Conservation (phyloP, 2,113 vertebrate species). For the Xerus inauris region DNA sequence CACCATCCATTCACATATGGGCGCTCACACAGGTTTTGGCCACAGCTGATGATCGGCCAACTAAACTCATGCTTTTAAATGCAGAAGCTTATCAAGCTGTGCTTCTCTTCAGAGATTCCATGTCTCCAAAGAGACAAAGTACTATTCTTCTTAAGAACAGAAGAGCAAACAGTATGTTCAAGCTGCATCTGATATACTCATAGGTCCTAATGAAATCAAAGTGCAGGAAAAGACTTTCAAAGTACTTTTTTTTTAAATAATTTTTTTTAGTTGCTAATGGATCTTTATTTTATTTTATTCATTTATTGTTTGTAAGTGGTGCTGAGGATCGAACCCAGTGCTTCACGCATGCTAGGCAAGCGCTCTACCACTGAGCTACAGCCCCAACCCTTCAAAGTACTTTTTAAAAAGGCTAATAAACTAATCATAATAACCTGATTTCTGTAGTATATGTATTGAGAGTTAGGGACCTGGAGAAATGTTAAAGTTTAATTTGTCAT, state of each 20-base stretch:
- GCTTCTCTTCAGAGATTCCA: background rate
- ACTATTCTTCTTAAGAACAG: background rate
- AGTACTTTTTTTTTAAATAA: background rate
- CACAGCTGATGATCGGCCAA: background rate
- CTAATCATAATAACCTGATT: background rate
- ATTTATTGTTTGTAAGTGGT: too few species aligned
- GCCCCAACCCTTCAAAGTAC: too few species aligned
- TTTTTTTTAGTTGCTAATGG: too few species aligned
- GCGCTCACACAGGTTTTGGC: background rate
- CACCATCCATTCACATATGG: background rate
- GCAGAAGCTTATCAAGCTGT: background rate
- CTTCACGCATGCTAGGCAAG: too few species aligned
- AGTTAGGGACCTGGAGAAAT: slow-evolving; percentile 11
- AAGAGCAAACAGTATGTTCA: background rate
- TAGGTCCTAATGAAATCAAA: background rate
- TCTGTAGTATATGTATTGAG: background rate
- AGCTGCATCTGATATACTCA: background rate
- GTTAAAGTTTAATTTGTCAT: slow-evolving; percentile 28
- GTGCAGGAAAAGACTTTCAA: background rate
- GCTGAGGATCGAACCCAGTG: too few species aligned
- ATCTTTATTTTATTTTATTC: too few species aligned
- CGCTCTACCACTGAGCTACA: too few species aligned
- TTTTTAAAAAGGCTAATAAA: background rate
- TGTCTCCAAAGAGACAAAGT: background rate
- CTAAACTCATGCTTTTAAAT: background rate